Base-by-base conservation (phyloP, 2,888 invertebrate species). In the Apamea sordens region DNA sequence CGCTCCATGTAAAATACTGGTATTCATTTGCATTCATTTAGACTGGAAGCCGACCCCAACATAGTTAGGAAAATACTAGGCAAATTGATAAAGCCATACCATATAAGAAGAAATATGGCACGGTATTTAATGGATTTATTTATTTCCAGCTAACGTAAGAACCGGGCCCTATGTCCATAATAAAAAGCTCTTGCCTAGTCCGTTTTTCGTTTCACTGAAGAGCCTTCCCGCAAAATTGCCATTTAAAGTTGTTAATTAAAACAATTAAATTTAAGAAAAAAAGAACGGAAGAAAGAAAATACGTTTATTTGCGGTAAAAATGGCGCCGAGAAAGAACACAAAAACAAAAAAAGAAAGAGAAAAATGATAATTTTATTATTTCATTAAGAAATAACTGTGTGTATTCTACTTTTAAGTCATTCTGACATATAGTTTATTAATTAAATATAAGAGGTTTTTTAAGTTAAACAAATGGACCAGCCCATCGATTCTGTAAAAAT, bases 381-480 rank as follows among this genome's bases (percentile, higher is more conserved):
- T 15, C 41, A 67, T 73, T 67, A 32, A 41, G 28, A 53, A 50
- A 83, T 53, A 7, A 44, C 10, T 32, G 32, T 32, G n/a, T 53
- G 24, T 61, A 73, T 36, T 59, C 36, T 21, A 61, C 32, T 44
- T 8, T 44, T 15, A 59, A 41, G 21, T 50, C 44, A 56, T 15
- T 28, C 10, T 24, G 15, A 65, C 1, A 8, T 64, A 69, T 21
- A 59, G 41, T 71, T 85, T 73, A 67, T 67, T 63, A 72, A 77
- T 79, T 63, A 24, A 18, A 71, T 56, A 64, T 32, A 67, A 76
- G 24, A 67, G 44, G 70, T 82, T 80, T 80, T 76, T 83, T 73
- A 50, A 13, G 7, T 61, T 44, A 36, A 77, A 77, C 64, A 86
- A 86, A 69, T 80, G 77, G 32, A 83, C 24, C 64, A n/a, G n/a